A percentile compares a stretch with the other conserved stretches of the same genome.
Evolutionary conservation across 2,888 invertebrate species (phyloP).

Genomic region (Tupiocoris notatus): DNA sequence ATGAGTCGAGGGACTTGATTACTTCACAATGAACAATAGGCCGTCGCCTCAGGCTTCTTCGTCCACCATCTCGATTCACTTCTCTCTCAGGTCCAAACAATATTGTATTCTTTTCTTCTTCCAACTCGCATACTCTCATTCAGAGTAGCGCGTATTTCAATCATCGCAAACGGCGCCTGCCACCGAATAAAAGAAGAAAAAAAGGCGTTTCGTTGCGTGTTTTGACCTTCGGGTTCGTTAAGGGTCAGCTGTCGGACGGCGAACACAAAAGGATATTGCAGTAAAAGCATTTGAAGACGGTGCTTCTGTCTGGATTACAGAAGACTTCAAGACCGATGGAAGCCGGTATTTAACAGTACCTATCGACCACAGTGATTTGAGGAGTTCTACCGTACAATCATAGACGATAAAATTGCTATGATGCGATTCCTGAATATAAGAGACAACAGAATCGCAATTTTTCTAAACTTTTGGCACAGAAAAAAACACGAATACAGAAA

Average conservation of each 20-base stretch:
- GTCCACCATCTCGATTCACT: neutral
- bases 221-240: no score
- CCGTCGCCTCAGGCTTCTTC: neutral
- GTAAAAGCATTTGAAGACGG: no score
- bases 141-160: neutral
- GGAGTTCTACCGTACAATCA: no score
- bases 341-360: no score
- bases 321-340: no score
- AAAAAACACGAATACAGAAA: no score
- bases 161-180: neutral
- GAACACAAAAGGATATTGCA: no score
- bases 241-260: no score
- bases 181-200: neutral
- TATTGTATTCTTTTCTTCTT: neutral
- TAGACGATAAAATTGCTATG: neutral
- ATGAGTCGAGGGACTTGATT: neutral
- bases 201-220: neutral
- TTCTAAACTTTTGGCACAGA: neutral
- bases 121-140: neutral
- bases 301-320: no score
- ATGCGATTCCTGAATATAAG: neutral
- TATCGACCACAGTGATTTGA: no score
- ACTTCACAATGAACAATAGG: neutral
- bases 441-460: neutral
- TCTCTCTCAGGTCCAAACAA: neutral